Evolutionary conservation across 2,797 vertebrate species (phyloP).

Genomic region (Takifugu ocellatus): DNA sequence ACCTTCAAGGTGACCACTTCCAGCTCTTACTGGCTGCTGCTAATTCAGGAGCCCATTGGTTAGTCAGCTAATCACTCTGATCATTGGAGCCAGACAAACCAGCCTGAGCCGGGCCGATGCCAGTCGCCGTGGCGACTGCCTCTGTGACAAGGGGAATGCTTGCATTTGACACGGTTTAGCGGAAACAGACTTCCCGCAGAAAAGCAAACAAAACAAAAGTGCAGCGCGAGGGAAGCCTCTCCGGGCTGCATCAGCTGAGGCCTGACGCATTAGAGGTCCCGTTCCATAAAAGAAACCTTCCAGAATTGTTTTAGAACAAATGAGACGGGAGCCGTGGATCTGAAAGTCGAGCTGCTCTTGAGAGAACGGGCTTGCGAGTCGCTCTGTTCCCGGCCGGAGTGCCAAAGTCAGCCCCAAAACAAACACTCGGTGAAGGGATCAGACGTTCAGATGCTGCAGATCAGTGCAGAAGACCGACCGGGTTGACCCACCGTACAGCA

Average conservation of each 20-base stretch:
- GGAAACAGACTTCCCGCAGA: constrained; percentile 49
- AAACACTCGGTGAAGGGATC: constrained; percentile 52
- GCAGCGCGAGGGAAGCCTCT: constrained; percentile 25
- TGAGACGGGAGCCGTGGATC: constrained; percentile 6
- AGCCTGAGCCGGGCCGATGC: constrained; percentile 47
- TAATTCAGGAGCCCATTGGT: constrained; percentile 50
- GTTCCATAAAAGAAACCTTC: constrained; percentile 1
- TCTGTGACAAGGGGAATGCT: constrained; percentile 44
- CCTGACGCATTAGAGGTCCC: constrained; percentile 3
- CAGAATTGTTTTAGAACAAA: constrained; percentile 17
- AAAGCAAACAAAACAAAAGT: constrained; percentile 66
- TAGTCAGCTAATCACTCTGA: constrained; percentile 65
- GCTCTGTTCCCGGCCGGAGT: constrained; percentile 41
- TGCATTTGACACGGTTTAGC: constrained; percentile 50
- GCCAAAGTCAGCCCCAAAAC: constrained; percentile 54
- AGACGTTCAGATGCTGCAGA: constrained; percentile 25
- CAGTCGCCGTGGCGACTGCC: constrained; percentile 40
- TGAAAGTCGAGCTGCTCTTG: constrained; percentile 65
- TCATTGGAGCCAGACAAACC: constrained; percentile 59
- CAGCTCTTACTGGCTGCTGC: constrained; percentile 43
- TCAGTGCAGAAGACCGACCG: neutral
- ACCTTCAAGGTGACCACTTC: constrained; percentile 38
- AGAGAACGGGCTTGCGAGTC: constrained; percentile 59
- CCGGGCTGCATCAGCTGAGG: neutral
- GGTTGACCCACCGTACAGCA: constrained; percentile 32